Conservation (phyloP, 1,140 invertebrate species). For the Sinonovacula constricta region DNA sequence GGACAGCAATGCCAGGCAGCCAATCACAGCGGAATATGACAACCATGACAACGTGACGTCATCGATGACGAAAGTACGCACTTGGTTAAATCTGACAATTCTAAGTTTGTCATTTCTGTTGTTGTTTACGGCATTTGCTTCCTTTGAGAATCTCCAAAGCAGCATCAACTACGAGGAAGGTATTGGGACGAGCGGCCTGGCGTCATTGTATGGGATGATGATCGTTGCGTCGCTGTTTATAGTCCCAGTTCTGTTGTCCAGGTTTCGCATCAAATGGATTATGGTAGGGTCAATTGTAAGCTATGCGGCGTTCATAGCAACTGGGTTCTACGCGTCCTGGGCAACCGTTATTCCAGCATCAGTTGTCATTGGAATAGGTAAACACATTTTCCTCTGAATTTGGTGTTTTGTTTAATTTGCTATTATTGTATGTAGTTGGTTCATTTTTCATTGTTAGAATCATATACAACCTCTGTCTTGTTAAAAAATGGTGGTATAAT, state of each 20-base stretch:
- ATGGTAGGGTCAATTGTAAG: constrained; percentile 16
- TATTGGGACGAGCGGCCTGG: constrained; percentile 15
- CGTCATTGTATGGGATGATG: neutral
- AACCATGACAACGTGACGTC: no score
- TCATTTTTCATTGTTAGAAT: no score
- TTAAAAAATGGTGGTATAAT: no score
- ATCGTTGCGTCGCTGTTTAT: constrained; percentile 20
- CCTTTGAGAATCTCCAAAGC: constrained; percentile 24
- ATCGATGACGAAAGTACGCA: no score
- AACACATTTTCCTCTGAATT: no score
- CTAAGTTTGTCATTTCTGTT: constrained; percentile 19
- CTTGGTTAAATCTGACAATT: constrained; percentile 1
- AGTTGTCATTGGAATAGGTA: constrained; percentile 20
- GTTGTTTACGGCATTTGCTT: constrained; percentile 12
- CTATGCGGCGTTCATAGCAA: neutral
- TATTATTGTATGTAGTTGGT: no score
- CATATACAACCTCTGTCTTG: no score
- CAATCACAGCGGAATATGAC: no score
- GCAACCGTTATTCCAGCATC: constrained; percentile 22
- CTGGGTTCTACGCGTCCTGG: constrained; percentile 31
- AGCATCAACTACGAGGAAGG: constrained; percentile 18
- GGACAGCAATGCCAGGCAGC: no score
- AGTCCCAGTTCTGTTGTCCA: neutral
- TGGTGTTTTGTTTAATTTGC: no score
- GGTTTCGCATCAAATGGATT: constrained; percentile 5